Percentiles rank a stretch among this genome's conserved stretches.
Evolutionary conservation across 2,113 vertebrate genomes (phyloP).

Genomic region (Pavo muticus): DNA sequence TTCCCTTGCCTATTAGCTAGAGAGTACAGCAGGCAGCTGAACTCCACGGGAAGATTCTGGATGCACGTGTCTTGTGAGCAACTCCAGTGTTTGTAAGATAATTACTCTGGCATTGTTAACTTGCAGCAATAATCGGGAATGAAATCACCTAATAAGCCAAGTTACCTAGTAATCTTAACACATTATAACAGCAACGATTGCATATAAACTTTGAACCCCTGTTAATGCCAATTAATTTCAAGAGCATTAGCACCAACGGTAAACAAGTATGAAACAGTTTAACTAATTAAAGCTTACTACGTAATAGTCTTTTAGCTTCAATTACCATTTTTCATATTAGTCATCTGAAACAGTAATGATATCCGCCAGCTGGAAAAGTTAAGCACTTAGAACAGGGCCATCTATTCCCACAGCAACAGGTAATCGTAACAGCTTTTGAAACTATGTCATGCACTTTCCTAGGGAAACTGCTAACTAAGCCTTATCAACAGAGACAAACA

Average conservation of each 20-base stretch:
- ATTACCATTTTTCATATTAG: conserved; percentile 54
- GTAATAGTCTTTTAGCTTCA: conserved; percentile 26
- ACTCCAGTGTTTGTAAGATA: conserved; percentile 24
- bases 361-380: conserved; percentile 22
- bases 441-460: conserved; percentile 26
- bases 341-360: conserved; percentile 34
- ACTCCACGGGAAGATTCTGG: not conserved
- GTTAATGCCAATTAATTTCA: conserved; percentile 64
- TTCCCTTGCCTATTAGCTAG: not conserved
- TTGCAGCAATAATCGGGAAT: conserved; percentile 22
- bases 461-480: conserved; percentile 55
- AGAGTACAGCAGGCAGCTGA: not conserved
- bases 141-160: conserved; percentile 44
- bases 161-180: conserved; percentile 46
- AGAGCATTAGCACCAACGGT: conserved; percentile 64
- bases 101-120: conserved; percentile 49
- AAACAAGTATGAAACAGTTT: conserved; percentile 47
- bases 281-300: conserved; percentile 63
- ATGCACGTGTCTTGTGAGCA: not conserved
- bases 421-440: conserved; percentile 22
- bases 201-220: conserved; percentile 45
- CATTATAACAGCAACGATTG: conserved; percentile 36
- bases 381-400: not conserved
- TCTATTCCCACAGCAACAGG: conserved; percentile 42
- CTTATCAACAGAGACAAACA: conserved; percentile 58